Evolutionary conservation across 1,140 invertebrate genomes (phyloP).

Genomic region (Hyles euphorbiae): DNA sequence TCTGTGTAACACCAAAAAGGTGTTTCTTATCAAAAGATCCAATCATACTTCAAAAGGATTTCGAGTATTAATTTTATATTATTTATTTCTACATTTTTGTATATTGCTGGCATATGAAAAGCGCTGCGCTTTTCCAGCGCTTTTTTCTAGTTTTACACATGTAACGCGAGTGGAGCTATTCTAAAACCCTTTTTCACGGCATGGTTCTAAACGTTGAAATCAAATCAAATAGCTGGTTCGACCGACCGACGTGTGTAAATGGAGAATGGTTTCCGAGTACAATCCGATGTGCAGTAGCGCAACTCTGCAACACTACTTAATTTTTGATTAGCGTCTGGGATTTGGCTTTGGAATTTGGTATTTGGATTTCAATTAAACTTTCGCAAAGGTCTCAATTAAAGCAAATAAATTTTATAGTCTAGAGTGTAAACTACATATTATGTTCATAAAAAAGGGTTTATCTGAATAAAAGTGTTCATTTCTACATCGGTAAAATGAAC

Average conservation of each 20-base stretch:
- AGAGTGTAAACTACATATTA: background rate
- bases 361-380: background rate
- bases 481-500: too few relatives aligned
- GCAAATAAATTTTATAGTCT: too few relatives aligned
- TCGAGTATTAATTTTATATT: too few relatives aligned
- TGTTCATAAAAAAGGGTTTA: background rate
- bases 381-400: background rate
- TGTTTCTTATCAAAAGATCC: too few relatives aligned
- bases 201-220: slow-evolving; percentile 26
- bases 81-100: too few relatives aligned
- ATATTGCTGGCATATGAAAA: background rate
- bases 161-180: background rate
- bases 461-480: background rate
- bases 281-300: background rate
- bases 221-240: slow-evolving; percentile 36
- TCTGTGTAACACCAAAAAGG: too few relatives aligned
- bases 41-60: too few relatives aligned
- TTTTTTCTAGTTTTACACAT: slow-evolving; percentile 2
- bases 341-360: background rate
- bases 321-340: background rate
- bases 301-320: background rate
- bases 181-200: slow-evolving; percentile 1
- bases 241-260: slow-evolving; percentile 29
- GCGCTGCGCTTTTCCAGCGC: background rate
- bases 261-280: slow-evolving; percentile 20